Conservation (phyloP, 2,113 vertebrate genomes). For the Callipepla californica region DNA sequence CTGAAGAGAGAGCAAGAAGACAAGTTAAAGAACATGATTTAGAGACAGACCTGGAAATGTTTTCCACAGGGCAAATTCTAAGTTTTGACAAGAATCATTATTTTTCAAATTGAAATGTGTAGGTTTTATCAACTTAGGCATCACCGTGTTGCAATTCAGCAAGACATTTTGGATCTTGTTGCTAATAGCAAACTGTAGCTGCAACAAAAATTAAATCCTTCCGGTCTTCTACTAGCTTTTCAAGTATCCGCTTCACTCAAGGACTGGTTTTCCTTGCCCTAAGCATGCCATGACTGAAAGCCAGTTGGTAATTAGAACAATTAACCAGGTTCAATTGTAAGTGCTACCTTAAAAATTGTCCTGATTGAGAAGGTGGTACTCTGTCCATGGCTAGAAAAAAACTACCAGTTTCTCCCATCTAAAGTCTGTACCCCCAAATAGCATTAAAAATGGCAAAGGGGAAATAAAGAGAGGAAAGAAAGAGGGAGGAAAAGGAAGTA, state of each 20-base stretch:
- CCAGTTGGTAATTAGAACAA: not conserved
- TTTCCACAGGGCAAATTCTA: not conserved
- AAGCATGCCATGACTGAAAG: constrained; percentile 2
- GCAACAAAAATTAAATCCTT: constrained; percentile 34
- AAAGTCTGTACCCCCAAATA: not conserved
- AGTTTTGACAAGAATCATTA: not conserved
- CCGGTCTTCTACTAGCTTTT: not conserved
- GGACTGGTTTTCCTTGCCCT: not conserved
- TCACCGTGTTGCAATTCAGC: not conserved
- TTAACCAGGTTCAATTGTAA: not conserved
- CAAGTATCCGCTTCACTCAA: not conserved
- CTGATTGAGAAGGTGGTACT: not conserved
- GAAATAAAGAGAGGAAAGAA: not conserved
- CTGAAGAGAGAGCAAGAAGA: not conserved
- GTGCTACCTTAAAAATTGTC: not conserved
- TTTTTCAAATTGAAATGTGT: not conserved
- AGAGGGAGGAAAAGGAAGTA: not conserved
- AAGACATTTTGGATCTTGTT: constrained; percentile 10
- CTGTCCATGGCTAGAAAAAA: not conserved
- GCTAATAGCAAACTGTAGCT: not conserved
- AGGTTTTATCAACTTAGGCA: constrained; percentile 13
- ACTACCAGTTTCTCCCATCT: not conserved
- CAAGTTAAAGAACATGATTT: not conserved
- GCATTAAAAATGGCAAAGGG: not conserved
- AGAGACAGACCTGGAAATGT: not conserved